phyloP scores from a whole-genome alignment of 2,888 invertebrate genomes.

The Furcula furcula region DNA sequence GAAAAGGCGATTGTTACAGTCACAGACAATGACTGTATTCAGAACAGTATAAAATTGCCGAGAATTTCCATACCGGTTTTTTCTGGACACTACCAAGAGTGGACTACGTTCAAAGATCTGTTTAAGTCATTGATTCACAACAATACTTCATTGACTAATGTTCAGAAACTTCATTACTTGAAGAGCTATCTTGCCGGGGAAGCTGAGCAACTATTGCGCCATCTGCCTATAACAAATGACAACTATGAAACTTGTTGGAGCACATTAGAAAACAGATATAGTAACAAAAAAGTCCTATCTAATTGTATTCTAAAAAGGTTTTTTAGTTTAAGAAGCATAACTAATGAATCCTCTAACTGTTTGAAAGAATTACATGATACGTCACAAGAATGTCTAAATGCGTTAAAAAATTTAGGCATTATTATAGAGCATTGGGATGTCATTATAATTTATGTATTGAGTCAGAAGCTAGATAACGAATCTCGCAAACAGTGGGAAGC shows the following conservation, averaged over 20 bases:
- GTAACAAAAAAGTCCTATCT: neutral
- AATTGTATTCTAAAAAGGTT: slow-evolving; percentile 3
- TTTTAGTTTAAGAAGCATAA: neutral
- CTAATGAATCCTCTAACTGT: neutral
- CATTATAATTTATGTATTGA: slow-evolving; percentile 1
- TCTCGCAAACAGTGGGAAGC: slow-evolving; percentile 3
- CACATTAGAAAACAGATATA: neutral
- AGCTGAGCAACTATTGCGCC: neutral
- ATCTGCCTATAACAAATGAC: neutral
- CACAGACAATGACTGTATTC: too few relatives aligned
- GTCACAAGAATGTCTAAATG: slow-evolving; percentile 4
- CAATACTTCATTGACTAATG: neutral
- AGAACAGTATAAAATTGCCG: slow-evolving; percentile 1
- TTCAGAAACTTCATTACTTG: neutral
- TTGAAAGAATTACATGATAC: slow-evolving; percentile 5
- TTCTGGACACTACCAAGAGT: slow-evolving; percentile 2
- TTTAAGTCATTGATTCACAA: slow-evolving; percentile 2
- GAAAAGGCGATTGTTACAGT: too few relatives aligned
- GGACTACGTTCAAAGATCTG: slow-evolving; percentile 3
- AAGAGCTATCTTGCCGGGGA: neutral
- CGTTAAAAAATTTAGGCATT: slow-evolving; percentile 1
- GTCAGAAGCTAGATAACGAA: slow-evolving; percentile 2
- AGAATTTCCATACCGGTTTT: slow-evolving; percentile 1
- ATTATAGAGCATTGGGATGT: slow-evolving; percentile 2
- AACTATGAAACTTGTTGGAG: neutral